These are phyloP conservation scores for Neotoxoptera formosana DNA, from an alignment of 1,140 invertebrate genomes.

Conservation along the genomic window DNA sequence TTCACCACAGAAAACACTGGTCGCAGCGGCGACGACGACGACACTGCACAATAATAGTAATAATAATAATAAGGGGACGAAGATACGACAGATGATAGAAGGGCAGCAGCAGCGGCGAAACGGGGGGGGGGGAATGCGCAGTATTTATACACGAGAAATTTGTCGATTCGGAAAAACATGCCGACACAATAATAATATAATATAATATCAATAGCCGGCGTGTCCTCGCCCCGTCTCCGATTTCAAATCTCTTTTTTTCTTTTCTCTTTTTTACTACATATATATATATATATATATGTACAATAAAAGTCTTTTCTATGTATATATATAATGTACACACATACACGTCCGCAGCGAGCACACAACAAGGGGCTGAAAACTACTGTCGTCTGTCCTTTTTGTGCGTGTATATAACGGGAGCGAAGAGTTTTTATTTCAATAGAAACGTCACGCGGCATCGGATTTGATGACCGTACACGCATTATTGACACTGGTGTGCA, in stretches of 20 bases:
- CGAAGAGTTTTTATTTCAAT: conserved; percentile 55
- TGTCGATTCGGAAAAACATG: conserved; percentile 55
- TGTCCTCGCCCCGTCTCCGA: conserved; percentile 42
- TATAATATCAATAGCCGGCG: conserved; percentile 52
- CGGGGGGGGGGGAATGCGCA: not conserved
- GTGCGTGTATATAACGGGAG: conserved; percentile 35
- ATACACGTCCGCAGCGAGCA: not conserved
- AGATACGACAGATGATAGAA: not conserved
- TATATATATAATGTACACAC: not conserved
- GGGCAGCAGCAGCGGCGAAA: not conserved
- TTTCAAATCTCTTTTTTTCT: conserved; percentile 53
- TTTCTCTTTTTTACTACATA: not conserved
- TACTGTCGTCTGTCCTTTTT: conserved; percentile 56
- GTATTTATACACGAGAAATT: conserved; percentile 54
- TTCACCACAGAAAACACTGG: conserved; percentile 39
- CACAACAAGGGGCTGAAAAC: conserved; percentile 11
- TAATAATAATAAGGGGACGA: conserved; percentile 25
- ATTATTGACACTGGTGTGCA: conserved; percentile 57
- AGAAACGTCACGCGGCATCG: conserved; percentile 56
- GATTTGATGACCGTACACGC: conserved; percentile 56
- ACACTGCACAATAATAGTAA: conserved; percentile 14
- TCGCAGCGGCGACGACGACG: not conserved
- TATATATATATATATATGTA: not conserved
- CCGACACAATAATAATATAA: conserved; percentile 54
- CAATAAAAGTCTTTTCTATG: conserved; percentile 29